phyloP scores from a whole-genome alignment of 2,888 invertebrate genomes.

The Conistra vaccinii region DNA sequence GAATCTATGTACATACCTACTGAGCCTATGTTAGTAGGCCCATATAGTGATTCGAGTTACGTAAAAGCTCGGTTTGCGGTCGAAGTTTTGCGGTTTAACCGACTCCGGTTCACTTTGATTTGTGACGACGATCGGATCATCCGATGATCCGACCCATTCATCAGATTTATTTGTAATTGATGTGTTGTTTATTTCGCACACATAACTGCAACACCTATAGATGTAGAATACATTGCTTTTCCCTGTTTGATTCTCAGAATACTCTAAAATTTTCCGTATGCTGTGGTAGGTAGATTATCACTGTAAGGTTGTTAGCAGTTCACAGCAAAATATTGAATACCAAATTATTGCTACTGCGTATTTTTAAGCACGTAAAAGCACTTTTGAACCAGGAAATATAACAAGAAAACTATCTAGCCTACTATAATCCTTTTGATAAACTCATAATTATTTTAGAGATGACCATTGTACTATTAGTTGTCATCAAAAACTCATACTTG shows the following conservation, averaged over 20 bases:
- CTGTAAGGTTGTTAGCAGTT: background rate
- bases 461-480: background rate
- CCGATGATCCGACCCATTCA: slow-evolving; percentile 37
- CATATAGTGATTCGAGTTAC: background rate
- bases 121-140: slow-evolving; percentile 30
- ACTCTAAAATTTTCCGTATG: background rate
- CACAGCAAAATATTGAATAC: background rate
- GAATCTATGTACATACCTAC: slow-evolving; percentile 2
- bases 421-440: background rate
- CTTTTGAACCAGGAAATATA: too few relatives aligned
- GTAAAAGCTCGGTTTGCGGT: slow-evolving; percentile 42
- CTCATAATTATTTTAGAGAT: background rate
- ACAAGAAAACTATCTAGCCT: too few relatives aligned
- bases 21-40: background rate
- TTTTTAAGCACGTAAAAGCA: too few relatives aligned
- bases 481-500: background rate
- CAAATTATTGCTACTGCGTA: too few relatives aligned
- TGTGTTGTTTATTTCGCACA: slow-evolving; percentile 7
- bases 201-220: background rate
- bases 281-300: too few relatives aligned
- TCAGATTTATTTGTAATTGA: slow-evolving; percentile 30
- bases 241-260: background rate
- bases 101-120: slow-evolving; percentile 28
- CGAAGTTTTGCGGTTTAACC: slow-evolving; percentile 36
- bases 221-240: background rate